Evolutionary conservation across 2,888 invertebrate species (phyloP), one percentile per base, ranked within the genome.

Genomic region (Morpho achilles): DNA sequence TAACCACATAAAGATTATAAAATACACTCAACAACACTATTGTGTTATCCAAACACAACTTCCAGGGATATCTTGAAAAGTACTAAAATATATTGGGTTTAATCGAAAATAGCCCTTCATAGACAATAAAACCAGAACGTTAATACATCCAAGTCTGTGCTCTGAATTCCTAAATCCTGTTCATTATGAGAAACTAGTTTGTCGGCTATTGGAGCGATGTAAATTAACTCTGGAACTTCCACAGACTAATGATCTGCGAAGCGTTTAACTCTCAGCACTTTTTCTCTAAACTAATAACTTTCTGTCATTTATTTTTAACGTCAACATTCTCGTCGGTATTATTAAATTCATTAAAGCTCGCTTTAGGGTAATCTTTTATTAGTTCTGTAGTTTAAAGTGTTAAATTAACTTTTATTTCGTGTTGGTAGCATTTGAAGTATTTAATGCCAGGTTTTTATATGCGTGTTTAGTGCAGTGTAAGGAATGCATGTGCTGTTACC

Each of bases 201-300:
- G 42, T 43, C 51, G 51, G 47, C 47, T 32, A 42, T 39, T 45
- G 32, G 32, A 10, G 41, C 47, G 9, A 53, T 60, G 56, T 64
- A 53, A 60, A 62, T 64, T 60, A 59, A 57, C 57, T 45, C 53
- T 9, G 49, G 53, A 59, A 50, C 55, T 57, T 49, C 54, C 48
- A 46, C 53, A 39, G 49, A 47, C 60, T 63, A 63, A 63, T 63
- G 60, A 58, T 60, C 60, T 58, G 58, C 49, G 52, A 58, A 53
- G 55, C 60, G 43, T 53, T 52, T 50, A 46, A 22, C 58, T 49
- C 53, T 50, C 45, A 49, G 49, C 39, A 22, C 43, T 56, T 49
- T 32, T 32, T 32, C 32, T 32, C 42, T 48, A 22, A 43, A 40
- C 44, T 56, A 56, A 50, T 56, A 32, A 32, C 32, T 50, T 56